phyloP scores from a whole-genome alignment of 2,797 vertebrate species.

The Catamblyrhynchus diadema region DNA sequence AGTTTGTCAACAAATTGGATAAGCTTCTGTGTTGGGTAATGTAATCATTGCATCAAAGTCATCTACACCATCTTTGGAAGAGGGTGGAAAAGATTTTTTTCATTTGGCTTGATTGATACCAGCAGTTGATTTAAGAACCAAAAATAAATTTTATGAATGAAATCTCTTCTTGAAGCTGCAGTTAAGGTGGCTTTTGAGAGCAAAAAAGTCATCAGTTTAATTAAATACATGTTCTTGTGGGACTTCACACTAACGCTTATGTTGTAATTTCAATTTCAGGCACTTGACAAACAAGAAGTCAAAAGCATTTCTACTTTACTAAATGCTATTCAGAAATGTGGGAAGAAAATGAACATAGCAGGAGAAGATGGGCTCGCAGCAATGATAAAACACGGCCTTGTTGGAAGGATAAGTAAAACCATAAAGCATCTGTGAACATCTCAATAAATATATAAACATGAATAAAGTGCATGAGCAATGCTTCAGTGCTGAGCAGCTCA shows the following conservation, averaged over 20 bases:
- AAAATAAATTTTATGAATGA: background rate
- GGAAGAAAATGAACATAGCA: conserved; percentile 76
- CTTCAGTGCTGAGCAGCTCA: background rate
- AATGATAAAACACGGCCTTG: conserved; percentile 83
- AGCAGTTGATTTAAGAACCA: background rate
- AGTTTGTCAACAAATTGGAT: conserved; percentile 88
- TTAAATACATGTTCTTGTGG: background rate
- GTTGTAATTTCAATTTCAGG: conserved; percentile 74
- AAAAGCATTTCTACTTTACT: conserved; percentile 78
- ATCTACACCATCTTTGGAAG: background rate
- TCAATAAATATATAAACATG: background rate
- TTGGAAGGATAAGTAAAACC: conserved; percentile 90
- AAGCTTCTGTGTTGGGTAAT: conserved; percentile 85
- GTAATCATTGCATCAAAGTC: background rate
- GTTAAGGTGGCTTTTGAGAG: background rate
- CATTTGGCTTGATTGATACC: background rate
- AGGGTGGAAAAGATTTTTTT: background rate
- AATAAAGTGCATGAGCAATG: background rate
- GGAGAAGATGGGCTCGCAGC: conserved; percentile 77
- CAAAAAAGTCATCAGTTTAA: background rate
- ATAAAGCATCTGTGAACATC: background rate
- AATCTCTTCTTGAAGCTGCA: background rate
- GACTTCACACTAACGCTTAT: background rate
- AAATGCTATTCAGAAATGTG: conserved; percentile 80
- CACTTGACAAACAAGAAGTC: conserved; percentile 78